Conservation (phyloP, 2,888 invertebrate species). For the Amaurobius ferox region DNA sequence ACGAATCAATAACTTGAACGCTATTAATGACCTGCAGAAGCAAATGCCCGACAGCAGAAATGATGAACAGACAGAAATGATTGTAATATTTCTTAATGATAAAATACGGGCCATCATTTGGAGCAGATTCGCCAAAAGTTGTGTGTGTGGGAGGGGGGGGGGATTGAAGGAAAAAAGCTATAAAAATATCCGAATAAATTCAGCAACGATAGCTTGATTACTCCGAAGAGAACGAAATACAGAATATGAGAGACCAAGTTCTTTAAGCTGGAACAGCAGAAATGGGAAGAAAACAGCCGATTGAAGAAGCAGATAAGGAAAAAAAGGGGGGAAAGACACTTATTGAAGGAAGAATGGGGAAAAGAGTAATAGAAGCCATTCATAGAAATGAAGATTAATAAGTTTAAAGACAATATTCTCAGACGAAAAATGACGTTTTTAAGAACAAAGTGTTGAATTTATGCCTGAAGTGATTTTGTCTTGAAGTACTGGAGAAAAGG, state of each 20-base stretch:
- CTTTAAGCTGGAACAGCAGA: conserved; percentile 2
- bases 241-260: neutral
- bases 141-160: neutral
- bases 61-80: neutral
- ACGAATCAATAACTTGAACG: conserved; percentile 1
- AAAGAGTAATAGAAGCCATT: neutral
- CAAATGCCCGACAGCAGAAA: neutral
- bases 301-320: neutral
- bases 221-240: neutral
- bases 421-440: neutral
- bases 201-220: conserved; percentile 18
- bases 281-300: neutral
- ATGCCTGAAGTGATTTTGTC: neutral
- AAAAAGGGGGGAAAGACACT: neutral
- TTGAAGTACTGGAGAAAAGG: no score
- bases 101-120: neutral
- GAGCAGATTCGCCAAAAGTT: neutral
- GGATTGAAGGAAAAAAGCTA: neutral
- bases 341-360: neutral
- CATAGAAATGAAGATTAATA: conserved; percentile 7
- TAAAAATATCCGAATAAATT: neutral
- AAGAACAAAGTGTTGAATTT: neutral
- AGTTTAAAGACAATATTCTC: conserved; percentile 2
- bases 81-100: conserved; percentile 14
- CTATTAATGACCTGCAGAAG: conserved; percentile 1